phyloP scores from a whole-genome alignment of 2,888 invertebrate genomes.

The Smittia aterrima region DNA sequence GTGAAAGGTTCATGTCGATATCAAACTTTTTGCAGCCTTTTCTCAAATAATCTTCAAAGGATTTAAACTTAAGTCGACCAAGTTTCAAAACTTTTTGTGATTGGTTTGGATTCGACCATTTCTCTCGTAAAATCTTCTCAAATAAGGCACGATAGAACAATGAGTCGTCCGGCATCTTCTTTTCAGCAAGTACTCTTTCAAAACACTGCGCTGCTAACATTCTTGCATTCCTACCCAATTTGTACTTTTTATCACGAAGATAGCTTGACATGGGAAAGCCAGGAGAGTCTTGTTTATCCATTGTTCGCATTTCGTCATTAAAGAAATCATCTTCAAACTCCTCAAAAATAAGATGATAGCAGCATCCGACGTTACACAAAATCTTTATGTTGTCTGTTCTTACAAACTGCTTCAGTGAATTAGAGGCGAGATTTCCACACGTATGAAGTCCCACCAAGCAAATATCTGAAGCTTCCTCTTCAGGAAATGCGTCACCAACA shows the following conservation, averaged over 20 bases:
- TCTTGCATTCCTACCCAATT: slow-evolving; percentile 71
- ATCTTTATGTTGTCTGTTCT: slow-evolving; percentile 57
- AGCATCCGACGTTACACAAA: slow-evolving; percentile 83
- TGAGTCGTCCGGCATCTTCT: slow-evolving; percentile 62
- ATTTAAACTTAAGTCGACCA: slow-evolving; percentile 61
- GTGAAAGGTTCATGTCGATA: slow-evolving; percentile 56
- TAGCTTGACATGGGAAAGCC: slow-evolving; percentile 70
- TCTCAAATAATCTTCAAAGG: slow-evolving; percentile 68
- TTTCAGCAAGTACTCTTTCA: slow-evolving; percentile 62
- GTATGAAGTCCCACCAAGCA: slow-evolving; percentile 79
- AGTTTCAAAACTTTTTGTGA: slow-evolving; percentile 49
- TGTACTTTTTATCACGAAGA: slow-evolving; percentile 56
- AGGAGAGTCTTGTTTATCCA: slow-evolving; percentile 46
- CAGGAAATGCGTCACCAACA: slow-evolving; percentile 11
- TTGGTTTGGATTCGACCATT: slow-evolving; percentile 43
- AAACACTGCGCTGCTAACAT: slow-evolving; percentile 84
- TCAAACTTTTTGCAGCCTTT: slow-evolving; percentile 65
- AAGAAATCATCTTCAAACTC: slow-evolving; percentile 51
- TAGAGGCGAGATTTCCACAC: slow-evolving; percentile 79
- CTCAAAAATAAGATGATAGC: slow-evolving; percentile 79
- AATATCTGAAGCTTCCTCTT: slow-evolving; percentile 46
- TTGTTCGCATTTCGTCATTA: slow-evolving; percentile 49
- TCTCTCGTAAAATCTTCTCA: slow-evolving; percentile 60
- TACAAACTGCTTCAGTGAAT: slow-evolving; percentile 68
- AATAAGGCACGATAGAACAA: slow-evolving; percentile 76